phyloP scores from a whole-genome alignment of 1,140 invertebrate genomes.

The Hylyphantes graminicola region DNA sequence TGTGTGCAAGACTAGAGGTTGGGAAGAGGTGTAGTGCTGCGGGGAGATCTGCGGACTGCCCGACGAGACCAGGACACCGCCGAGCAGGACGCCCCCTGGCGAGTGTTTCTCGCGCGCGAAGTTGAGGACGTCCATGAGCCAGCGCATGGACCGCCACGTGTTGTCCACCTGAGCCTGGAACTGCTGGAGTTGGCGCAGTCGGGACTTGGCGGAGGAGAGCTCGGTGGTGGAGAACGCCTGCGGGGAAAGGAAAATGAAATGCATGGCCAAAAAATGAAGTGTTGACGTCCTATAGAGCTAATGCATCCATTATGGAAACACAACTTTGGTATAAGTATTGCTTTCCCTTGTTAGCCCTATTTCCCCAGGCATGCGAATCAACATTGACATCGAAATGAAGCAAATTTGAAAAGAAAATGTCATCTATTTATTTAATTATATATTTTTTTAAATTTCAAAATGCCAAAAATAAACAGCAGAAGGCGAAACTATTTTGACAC shows the following conservation, averaged over 20 bases:
- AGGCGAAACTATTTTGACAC: too few relatives aligned
- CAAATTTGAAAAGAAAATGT: too few relatives aligned
- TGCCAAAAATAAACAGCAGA: too few relatives aligned
- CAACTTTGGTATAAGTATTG: too few relatives aligned
- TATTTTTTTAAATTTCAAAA: too few relatives aligned
- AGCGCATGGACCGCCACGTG: slow-evolving; percentile 91
- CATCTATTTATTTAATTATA: too few relatives aligned
- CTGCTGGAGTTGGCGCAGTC: slow-evolving; percentile 82
- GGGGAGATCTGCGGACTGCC: slow-evolving; percentile 47
- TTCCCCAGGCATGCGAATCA: too few relatives aligned
- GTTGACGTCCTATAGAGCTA: too few relatives aligned
- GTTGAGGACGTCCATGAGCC: slow-evolving; percentile 93
- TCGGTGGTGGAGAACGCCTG: slow-evolving; percentile 90
- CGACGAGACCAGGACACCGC: slow-evolving; percentile 59
- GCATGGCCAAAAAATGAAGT: too few relatives aligned
- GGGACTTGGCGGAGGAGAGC: slow-evolving; percentile 84
- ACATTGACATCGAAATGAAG: too few relatives aligned
- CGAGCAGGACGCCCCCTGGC: slow-evolving; percentile 65
- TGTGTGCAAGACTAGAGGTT: background rate
- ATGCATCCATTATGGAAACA: too few relatives aligned
- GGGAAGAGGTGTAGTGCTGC: slow-evolving; percentile 32
- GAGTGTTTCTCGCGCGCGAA: slow-evolving; percentile 84
- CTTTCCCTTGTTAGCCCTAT: too few relatives aligned
- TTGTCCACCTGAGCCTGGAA: slow-evolving; percentile 83
- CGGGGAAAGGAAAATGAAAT: background rate